Percentiles rank a stretch among this genome's conserved stretches.
These are phyloP conservation scores for Tribolium freemani DNA, from an alignment of 2,888 invertebrate genomes.

Conservation along the genomic window DNA sequence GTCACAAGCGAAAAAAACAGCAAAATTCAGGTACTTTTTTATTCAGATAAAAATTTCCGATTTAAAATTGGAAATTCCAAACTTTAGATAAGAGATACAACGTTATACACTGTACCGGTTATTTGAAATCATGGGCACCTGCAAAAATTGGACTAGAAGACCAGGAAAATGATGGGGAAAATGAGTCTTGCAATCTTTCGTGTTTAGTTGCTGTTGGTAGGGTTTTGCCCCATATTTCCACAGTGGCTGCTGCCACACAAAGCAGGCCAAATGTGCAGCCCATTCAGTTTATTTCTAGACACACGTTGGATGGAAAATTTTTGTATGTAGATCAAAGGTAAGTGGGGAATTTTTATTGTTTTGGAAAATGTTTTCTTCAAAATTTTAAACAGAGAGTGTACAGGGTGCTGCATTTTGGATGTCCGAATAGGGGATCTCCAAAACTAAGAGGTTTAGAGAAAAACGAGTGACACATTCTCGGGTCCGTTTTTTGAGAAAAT, in stretches of 20 bases:
- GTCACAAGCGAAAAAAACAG: conserved; percentile 77
- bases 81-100: conserved; percentile 84
- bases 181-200: conserved; percentile 79
- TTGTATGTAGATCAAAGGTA: conserved; percentile 93
- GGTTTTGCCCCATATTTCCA: conserved; percentile 75
- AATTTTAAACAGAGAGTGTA: too few species aligned
- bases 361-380: too few species aligned
- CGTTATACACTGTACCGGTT: conserved; percentile 93
- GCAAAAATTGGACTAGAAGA: conserved; percentile 82
- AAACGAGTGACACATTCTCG: too few species aligned
- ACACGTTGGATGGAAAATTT: conserved; percentile 93
- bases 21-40: conserved; percentile 55
- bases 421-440: too few species aligned
- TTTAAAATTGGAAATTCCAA: neutral
- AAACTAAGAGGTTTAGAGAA: too few species aligned
- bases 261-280: conserved; percentile 71
- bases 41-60: neutral
- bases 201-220: conserved; percentile 92
- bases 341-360: neutral
- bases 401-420: too few species aligned
- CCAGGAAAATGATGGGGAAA: conserved; percentile 73
- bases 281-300: conserved; percentile 86
- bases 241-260: conserved; percentile 64
- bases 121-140: conserved; percentile 92
- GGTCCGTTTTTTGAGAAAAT: too few species aligned